Percentiles rank a stretch among this genome's conserved stretches.
These are phyloP conservation scores for Oscheius sp. DNA, from an alignment of 1,140 invertebrate species.

Conservation along the genomic window DNA sequence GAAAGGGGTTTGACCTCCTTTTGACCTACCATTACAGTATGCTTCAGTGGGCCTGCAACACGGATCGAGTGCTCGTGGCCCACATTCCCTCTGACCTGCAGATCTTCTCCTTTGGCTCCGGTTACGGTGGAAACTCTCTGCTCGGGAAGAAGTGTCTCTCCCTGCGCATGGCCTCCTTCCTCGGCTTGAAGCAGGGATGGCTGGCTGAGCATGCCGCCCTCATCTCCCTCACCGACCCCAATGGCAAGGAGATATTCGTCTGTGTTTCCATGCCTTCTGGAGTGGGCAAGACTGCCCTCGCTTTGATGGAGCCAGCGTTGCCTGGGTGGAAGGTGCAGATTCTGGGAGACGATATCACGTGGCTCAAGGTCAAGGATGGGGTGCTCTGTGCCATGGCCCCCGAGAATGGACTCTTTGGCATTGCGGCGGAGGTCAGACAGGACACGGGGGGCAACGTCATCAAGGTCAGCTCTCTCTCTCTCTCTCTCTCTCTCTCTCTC, in stretches of 20 bases:
- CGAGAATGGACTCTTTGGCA: conserved; percentile 32
- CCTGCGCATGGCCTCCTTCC: conserved; percentile 30
- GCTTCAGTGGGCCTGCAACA: conserved; percentile 88
- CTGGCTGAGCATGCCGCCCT: conserved; percentile 28
- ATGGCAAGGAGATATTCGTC: conserved; percentile 30
- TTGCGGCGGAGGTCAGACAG: conserved; percentile 8
- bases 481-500: no score
- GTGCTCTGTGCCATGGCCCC: conserved; percentile 32
- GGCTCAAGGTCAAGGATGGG: conserved; percentile 23
- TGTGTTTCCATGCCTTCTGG: conserved; percentile 24
- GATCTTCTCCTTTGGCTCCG: conserved; percentile 84
- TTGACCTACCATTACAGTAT: neutral
- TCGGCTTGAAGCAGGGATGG: conserved; percentile 32
- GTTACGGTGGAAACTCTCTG: conserved; percentile 84
- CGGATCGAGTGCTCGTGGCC: conserved; percentile 79
- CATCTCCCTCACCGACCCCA: conserved; percentile 20
- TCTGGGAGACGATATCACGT: conserved; percentile 34
- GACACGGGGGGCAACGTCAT: conserved; percentile 11
- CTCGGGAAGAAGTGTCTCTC: conserved; percentile 93
- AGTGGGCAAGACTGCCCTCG: conserved; percentile 29
- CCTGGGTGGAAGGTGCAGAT: conserved; percentile 29
- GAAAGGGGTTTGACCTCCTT: neutral
- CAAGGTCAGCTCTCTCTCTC: neutral
- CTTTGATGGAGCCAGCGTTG: conserved; percentile 18
- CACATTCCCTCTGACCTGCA: conserved; percentile 72